Evolutionary conservation across 2,888 invertebrate species (phyloP), one percentile per base, ranked within the genome.

Genomic region (Agriopis aurantiaria): DNA sequence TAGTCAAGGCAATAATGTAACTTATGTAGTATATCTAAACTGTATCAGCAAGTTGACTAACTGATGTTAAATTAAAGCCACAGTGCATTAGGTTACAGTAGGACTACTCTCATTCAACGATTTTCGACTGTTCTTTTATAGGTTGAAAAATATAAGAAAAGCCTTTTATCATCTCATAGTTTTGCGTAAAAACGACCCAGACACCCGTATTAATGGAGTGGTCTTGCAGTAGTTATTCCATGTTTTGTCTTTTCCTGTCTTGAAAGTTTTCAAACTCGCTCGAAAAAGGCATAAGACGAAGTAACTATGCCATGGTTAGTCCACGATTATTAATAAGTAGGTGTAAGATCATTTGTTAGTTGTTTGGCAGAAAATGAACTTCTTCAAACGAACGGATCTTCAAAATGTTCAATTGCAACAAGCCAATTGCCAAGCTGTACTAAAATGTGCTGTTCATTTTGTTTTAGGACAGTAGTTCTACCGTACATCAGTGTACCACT

Each of bases 401-500:
- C 10, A 48, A 48, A n/a, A n/a, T 48, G 48, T 48, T 49, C 6
- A 6, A 3, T 1, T 0, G 5, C 49, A 14, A 49, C 49, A 8
- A n/a, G n/a, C n/a, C n/a, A n/a, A n/a, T 52, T 14, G 14, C 23
- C 23, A 52, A 52, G 9, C 10, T 52, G 52, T 33, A 33, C 4
- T 10, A 52, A 52, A 23, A 17, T 23, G 3, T 1, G 23, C 10
- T 10, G 23, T 23, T 23, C 17, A 23, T 23, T 23, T 23, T 23
- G 17, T 52, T 56, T 41, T 0, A 56, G 9, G 8, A n/a, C 14
- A 53, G 49, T 45, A 17, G 48, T 60, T 23, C 56, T 59, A 62
- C 61, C 43, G 45, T 68, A 48, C 41, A 23, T 23, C 17, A 58
- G 65, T 67, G 66, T 56, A 40, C 40, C 67, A 73, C 69, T 77